These are phyloP conservation scores for Anorthoa munda DNA, from an alignment of 2,888 invertebrate genomes.

Conservation along the genomic window DNA sequence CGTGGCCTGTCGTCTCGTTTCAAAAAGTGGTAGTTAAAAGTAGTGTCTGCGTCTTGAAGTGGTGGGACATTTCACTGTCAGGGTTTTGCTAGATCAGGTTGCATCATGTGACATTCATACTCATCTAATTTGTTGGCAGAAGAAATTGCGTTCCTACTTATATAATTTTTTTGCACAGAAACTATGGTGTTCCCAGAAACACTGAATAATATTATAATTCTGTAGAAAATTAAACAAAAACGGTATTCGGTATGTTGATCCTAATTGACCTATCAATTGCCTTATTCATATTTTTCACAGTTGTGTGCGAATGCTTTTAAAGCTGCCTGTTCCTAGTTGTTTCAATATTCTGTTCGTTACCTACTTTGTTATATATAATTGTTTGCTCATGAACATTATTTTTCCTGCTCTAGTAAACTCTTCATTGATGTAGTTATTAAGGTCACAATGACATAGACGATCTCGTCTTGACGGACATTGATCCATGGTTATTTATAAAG, in stretches of 20 bases:
- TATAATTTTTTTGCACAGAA: conserved; percentile 3
- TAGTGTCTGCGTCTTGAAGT: conserved; percentile 35
- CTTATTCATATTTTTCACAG: neutral
- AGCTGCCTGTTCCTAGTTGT: neutral
- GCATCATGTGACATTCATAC: conserved; percentile 65
- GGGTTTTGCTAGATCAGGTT: conserved; percentile 73
- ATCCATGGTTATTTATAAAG: conserved; percentile 47
- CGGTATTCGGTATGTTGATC: neutral
- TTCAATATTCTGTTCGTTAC: neutral
- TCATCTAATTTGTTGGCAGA: conserved; percentile 50
- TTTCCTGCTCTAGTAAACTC: conserved; percentile 14
- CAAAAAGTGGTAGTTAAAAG: conserved; percentile 43
- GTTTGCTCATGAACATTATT: neutral
- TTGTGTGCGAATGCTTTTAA: neutral
- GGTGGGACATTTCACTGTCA: conserved; percentile 80
- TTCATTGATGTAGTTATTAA: conserved; percentile 35
- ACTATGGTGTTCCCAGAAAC: neutral
- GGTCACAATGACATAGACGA: conserved; percentile 31
- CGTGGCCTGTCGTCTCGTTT: conserved; percentile 31
- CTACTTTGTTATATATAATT: neutral
- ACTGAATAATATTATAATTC: neutral
- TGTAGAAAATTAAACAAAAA: neutral
- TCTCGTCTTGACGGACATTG: conserved; percentile 52
- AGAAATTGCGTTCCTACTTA: conserved; percentile 10
- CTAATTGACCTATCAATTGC: no score